Evolutionary conservation across 2,888 invertebrate genomes (phyloP).

Genomic region (Selenia dentaria): DNA sequence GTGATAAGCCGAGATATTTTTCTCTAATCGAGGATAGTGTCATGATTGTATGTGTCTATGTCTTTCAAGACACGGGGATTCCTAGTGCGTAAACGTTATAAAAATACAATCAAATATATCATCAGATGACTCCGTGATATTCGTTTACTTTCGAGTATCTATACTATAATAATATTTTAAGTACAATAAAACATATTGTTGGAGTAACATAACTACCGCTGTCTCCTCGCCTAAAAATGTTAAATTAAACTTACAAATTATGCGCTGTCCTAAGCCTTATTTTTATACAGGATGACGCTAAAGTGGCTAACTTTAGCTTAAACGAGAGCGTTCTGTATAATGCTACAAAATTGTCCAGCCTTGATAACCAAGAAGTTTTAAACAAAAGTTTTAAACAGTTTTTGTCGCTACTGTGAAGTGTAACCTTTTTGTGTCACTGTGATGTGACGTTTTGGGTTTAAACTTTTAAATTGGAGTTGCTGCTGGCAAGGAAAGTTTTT

Average conservation of each 20-base stretch:
- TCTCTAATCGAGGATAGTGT: no score
- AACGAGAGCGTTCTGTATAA: slow-evolving; percentile 30
- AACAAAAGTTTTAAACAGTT: slow-evolving; percentile 9
- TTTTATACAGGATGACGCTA: slow-evolving; percentile 30
- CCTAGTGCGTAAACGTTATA: no score
- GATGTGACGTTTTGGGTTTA: slow-evolving; percentile 1
- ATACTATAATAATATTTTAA: no score
- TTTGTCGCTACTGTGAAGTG: slow-evolving; percentile 10
- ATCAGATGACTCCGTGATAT: no score
- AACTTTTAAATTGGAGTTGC: not conserved
- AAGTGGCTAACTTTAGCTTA: slow-evolving; percentile 30
- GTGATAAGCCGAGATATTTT: no score
- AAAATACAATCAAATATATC: no score
- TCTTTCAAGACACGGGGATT: no score
- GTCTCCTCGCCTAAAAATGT: slow-evolving; percentile 9
- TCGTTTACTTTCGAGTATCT: no score
- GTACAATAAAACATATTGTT: no score
- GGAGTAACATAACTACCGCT: not conserved
- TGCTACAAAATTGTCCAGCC: slow-evolving; percentile 12
- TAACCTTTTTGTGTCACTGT: slow-evolving; percentile 4
- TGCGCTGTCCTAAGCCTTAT: slow-evolving; percentile 26
- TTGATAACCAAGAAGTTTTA: slow-evolving; percentile 18
- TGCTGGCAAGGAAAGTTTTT: not conserved
- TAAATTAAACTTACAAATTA: slow-evolving; percentile 31
- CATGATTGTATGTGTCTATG: no score